Base-by-base conservation (phyloP, 1,140 invertebrate genomes). In the Saccostrea echinata region DNA sequence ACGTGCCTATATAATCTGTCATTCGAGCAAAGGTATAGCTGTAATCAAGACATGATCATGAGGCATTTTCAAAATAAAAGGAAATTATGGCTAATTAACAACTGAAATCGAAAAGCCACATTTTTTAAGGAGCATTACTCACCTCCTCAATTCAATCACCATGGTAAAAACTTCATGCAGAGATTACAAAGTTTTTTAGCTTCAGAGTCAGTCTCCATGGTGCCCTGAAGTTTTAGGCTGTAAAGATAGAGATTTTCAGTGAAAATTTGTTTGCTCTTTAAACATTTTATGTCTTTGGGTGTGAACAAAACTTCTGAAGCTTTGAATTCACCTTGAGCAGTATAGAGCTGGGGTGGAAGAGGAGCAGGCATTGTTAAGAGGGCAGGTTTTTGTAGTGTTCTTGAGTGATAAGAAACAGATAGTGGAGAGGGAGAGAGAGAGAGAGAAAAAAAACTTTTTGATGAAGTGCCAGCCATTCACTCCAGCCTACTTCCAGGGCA, bases 301-400 rank as follows among this genome's bases (percentile, higher is more conserved):
- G 68, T 76, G 0, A 76, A 76, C 30, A 33, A 16, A 30, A 16
- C 33, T 76, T 76, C 27, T 76, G 55, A 61, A 61, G 55, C 21
- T 61, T n/a, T 61, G 27, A 33, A 8, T 33, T 76, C 68, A 76
- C 68, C 68, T 33, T 76, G 68, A 76, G 68, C 24, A 21, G 21
- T 64, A 24, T n/a, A 43, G 43, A 43, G 43, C 43, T 61, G 33
- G 30, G 30, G 27, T 76, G 68, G 30, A 76, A 76, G 30, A 76
- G 27, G 21, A 64, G 57, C 27, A 30, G 68, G 24, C 68, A 76
- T 76, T 76, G 68, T 76, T 76, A 27, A 76, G 27, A 30, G 55
- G 21, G 68, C 68, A 76, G 68, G 68, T 76, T 76, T 76, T 76
- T 76, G 68, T 76, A 76, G 68, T 76, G 68, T 76, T 76, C 30